Conservation (phyloP, 2,797 vertebrate genomes). For the Nyctibius grandis region DNA sequence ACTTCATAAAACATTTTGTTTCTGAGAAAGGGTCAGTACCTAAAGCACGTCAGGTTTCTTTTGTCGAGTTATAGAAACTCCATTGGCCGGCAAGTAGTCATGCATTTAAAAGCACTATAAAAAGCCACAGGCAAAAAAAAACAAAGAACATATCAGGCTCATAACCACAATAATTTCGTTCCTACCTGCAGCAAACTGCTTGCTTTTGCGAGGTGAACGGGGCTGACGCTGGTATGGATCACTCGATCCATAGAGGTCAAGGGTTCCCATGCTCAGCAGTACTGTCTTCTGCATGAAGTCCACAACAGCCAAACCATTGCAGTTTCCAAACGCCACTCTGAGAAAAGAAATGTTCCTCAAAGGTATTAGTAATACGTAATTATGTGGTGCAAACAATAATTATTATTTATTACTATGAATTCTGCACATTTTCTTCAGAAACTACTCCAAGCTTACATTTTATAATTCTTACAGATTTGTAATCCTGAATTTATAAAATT, state of each 20-base stretch:
- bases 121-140: slow-evolving; percentile 66
- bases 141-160: neutral
- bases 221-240: slow-evolving; percentile 94
- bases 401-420: neutral
- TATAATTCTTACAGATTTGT: neutral
- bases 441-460: neutral
- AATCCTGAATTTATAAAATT: neutral
- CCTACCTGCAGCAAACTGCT: slow-evolving; percentile 95
- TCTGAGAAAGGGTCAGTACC: neutral
- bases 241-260: slow-evolving; percentile 89
- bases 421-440: neutral
- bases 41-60: neutral
- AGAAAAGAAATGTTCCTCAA: neutral
- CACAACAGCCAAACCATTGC: slow-evolving; percentile 90
- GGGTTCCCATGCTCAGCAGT: slow-evolving; percentile 89
- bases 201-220: slow-evolving; percentile 92
- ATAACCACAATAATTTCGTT: slow-evolving; percentile 3
- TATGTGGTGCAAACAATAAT: neutral
- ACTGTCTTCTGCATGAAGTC: slow-evolving; percentile 96
- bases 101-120: slow-evolving; percentile 58
- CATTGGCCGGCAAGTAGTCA: slow-evolving; percentile 38
- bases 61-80: neutral
- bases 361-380: neutral
- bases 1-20: neutral
- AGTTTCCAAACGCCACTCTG: slow-evolving; percentile 95